These are phyloP conservation scores for Morinoia aosen DNA, from an alignment of 2,888 invertebrate genomes.

Conservation along the genomic window DNA sequence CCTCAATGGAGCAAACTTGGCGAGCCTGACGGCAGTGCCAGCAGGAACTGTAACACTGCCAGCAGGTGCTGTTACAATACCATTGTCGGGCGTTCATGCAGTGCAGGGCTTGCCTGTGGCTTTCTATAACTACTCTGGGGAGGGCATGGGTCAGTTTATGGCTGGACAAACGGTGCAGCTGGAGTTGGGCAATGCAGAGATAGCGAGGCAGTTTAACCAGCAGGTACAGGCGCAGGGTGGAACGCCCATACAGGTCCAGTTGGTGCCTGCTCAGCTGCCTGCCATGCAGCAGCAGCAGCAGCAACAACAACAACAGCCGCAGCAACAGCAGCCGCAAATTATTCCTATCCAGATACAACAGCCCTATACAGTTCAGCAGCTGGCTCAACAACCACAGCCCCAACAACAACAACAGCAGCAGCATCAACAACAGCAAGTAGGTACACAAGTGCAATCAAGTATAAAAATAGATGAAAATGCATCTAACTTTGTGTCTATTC, in stretches of 20 bases:
- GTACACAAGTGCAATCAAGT: conserved; percentile 49
- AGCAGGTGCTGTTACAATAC: conserved; percentile 57
- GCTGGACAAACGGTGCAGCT: conserved; percentile 64
- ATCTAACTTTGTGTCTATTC: background rate
- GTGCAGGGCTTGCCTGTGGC: conserved; percentile 61
- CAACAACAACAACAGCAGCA: background rate
- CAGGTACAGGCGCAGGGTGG: conserved; percentile 67
- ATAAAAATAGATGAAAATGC: conserved; percentile 56
- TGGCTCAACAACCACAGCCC: background rate
- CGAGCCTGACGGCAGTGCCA: conserved; percentile 50
- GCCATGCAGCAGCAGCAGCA: background rate
- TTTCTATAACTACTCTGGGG: conserved; percentile 65
- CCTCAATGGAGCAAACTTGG: conserved; percentile 14
- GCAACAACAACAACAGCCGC: background rate
- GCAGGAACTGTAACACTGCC: conserved; percentile 54
- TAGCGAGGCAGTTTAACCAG: conserved; percentile 67
- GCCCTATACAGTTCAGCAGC: conserved; percentile 22
- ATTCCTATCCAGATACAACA: conserved; percentile 52
- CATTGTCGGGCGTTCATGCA: conserved; percentile 55
- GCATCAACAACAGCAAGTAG: background rate
- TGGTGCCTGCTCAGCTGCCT: conserved; percentile 54
- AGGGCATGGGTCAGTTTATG: conserved; percentile 62
- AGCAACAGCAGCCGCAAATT: background rate
- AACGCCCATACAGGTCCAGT: conserved; percentile 64
- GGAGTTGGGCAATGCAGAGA: conserved; percentile 65